Base-by-base conservation (phyloP, 2,113 vertebrate genomes). In the Dipodomys stephensi region DNA sequence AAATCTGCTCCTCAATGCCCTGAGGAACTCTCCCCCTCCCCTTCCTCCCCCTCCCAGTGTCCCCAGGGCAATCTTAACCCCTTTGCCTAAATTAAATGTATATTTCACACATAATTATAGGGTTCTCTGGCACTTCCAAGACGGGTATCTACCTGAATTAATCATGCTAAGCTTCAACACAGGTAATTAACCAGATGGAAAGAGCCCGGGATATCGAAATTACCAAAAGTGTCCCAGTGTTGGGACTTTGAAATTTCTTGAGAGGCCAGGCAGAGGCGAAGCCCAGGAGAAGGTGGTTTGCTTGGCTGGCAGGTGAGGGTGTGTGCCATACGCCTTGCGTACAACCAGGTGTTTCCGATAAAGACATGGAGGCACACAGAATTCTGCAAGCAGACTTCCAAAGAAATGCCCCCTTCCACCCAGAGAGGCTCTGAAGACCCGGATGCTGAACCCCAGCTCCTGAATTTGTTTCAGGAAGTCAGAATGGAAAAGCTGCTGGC, bases 51-150 rank as follows among this genome's bases (percentile, higher is more conserved):
- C 6, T 78, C 89, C 71, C 32, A 23, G 44, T 87, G 72, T 82
- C 76, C 92, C 81, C 85, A 71, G 92, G 82, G 88, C 64, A 91
- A 94, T 97, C 94, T 96, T 96, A 90, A 87, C 90, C 79, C 82
- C 87, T 90, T 49, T 87, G 93, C 92, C 94, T 94, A 95, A 96
- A 96, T 97, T 97, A 97, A 97, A 92, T 90, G 85, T 95, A 85
- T 95, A 97, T 96, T 97, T 97, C 96, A 94, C 90, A 93, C 85
- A 83, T 97, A 96, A 97, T 97, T 97, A 97, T 88, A 97, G 93
- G 96, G 90, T 96, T 95, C 95, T 69, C 12, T 80, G 84, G 87
- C 92, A 95, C 93, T 96, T 93, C 95, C 90, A 97, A 97, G 95
- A 97, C 93, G 90, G 53, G 90, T 96, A 97, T 96, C 95, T 94